Evolutionary conservation across 1,140 invertebrate species (phyloP).

Genomic region (Harpegnathos saltator): DNA sequence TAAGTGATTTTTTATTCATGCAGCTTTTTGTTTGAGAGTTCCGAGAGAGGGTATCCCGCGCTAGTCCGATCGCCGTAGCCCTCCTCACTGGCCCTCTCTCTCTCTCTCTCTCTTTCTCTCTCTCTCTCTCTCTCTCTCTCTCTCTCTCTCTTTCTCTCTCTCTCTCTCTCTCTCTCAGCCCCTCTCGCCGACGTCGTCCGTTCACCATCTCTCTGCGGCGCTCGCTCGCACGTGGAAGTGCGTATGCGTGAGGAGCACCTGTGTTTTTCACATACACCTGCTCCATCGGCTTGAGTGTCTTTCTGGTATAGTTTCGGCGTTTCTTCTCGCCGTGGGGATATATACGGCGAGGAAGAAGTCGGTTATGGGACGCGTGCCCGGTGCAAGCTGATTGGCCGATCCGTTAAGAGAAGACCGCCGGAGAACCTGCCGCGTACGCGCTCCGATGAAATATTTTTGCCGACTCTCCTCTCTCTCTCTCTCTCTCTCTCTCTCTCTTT

Average conservation of each 20-base stretch:
- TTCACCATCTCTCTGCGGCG: conserved; percentile 47
- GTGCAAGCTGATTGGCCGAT: conserved; percentile 65
- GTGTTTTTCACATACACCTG: conserved; percentile 79
- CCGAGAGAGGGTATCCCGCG: conserved; percentile 49
- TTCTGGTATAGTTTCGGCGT: conserved; percentile 68
- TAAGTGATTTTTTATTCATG: conserved; percentile 78
- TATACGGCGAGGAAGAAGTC: conserved; percentile 58
- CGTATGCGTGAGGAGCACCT: conserved; percentile 71
- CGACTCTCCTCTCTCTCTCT: background rate
- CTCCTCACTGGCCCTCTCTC: background rate
- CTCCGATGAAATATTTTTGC: conserved; percentile 52
- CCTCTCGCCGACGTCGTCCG: background rate
- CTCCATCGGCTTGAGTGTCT: conserved; percentile 69
- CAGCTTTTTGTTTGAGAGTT: conserved; percentile 57
- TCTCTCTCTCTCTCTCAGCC: background rate
- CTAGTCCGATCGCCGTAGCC: conserved; percentile 56
- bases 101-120: background rate
- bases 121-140: background rate
- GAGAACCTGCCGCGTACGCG: conserved; percentile 26
- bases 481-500: background rate
- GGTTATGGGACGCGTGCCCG: conserved; percentile 66
- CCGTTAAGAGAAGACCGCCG: conserved; percentile 59
- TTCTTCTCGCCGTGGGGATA: conserved; percentile 63
- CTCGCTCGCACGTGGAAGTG: conserved; percentile 41
- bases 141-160: background rate